Base-by-base conservation (phyloP, 1,140 invertebrate species). In the Euschistus heros region DNA sequence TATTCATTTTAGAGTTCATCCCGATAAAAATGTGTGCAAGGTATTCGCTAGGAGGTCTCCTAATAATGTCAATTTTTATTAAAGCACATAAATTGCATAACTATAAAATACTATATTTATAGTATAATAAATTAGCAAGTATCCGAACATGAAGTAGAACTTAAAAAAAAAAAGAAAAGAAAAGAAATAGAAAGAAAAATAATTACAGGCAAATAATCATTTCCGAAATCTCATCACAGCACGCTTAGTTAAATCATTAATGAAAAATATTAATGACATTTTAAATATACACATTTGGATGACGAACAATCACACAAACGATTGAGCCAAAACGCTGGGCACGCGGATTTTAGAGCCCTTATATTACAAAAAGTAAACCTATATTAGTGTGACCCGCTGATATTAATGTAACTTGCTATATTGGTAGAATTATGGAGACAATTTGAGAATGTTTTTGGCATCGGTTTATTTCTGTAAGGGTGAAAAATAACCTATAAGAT, bases 231-330 rank as follows among this genome's bases (percentile, higher is more conserved):
- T 57, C 54, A 57, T 57, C 54, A 57, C 54, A 57, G 54, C 54
- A 24, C 24, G 54, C 54, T 57, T 57, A 57, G 54, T 57, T 6
- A 57, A 14, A 57, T 27, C 54, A 57, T 57, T 27, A 57, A 57
- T 57, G 1, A 57, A 57, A 57, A 57, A 57, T 57, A 57, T 57
- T 57, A 57, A 57, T 57, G 54, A 57, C n/a, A 57, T 24, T 57
- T 57, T 57, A 26, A 24, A 24, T 57, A 24, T 57, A 57, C 24
- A 57, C 24, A 57, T 24, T 13, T 57, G 15, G 54, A 57, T 57
- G 54, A 57, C 22, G 24, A 57, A 57, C 54, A 57, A 57, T 57
- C 54, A 57, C 54, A 57, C 15, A 20, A 57, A 57, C 18, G 54
- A 57, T 57, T 57, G 54, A 57, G 54, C 54, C 54, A 57, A 17